These are phyloP conservation scores for Doris montereyensis DNA, from an alignment of 2,888 invertebrate species.

Conservation along the genomic window DNA sequence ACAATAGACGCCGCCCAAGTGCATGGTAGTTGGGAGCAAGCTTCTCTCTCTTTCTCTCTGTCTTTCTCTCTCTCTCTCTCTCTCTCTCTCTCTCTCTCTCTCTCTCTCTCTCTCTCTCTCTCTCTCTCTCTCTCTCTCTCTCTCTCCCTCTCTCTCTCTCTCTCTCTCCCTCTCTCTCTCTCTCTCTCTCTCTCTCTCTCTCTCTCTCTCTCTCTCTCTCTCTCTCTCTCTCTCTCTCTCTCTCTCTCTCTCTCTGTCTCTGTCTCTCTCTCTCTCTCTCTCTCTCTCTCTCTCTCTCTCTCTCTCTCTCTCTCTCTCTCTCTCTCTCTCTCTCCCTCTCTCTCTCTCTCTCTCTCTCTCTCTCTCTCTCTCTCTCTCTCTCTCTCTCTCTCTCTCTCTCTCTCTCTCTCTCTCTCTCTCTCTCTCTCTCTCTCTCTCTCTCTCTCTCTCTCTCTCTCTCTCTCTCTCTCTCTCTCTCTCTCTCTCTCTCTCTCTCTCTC, in stretches of 20 bases:
- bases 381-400: constrained; percentile 6
- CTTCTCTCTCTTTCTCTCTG: neutral
- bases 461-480: constrained; percentile 1
- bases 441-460: neutral
- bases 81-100: neutral
- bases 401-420: constrained; percentile 4
- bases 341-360: constrained; percentile 6
- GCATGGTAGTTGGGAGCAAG: too few relatives aligned
- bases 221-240: neutral
- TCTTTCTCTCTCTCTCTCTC: neutral
- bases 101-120: neutral
- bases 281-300: neutral
- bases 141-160: neutral
- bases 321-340: constrained; percentile 8
- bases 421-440: constrained; percentile 9
- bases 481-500: constrained; percentile 1
- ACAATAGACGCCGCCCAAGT: too few relatives aligned
- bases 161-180: constrained; percentile 12
- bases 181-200: constrained; percentile 18
- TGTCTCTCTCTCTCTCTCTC: constrained; percentile 18
- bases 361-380: neutral
- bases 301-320: constrained; percentile 9
- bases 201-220: constrained; percentile 10
- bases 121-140: constrained; percentile 22
- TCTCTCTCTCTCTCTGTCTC: neutral